Evolutionary conservation across 64 coral and sea anemone genomes (phyloP).

Genomic region (Porites australiensis): DNA sequence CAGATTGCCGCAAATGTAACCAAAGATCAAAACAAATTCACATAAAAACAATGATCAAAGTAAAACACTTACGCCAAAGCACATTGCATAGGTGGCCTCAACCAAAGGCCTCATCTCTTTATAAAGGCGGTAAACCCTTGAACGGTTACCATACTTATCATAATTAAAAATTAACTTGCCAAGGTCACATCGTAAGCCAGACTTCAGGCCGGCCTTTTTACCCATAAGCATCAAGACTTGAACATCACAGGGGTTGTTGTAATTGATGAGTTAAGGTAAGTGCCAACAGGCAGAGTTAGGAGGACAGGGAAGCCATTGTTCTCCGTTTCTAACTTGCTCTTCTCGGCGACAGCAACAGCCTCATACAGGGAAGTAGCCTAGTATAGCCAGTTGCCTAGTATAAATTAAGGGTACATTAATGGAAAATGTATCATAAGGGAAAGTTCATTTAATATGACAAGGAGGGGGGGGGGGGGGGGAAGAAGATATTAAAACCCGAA

Average conservation of each 20-base stretch:
- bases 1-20: too few species aligned
- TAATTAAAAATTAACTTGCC: conserved; percentile 25
- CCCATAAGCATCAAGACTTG: neutral
- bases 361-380: too few species aligned
- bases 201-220: neutral
- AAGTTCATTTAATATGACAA: too few species aligned
- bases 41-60: neutral
- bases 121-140: neutral
- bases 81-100: conserved; percentile 37
- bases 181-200: neutral
- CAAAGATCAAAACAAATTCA: too few species aligned
- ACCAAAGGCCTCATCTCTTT: neutral
- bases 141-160: neutral
- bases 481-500: too few species aligned
- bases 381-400: too few species aligned
- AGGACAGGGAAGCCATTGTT: neutral
- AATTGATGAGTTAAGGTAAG: neutral
- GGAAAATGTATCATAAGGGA: too few species aligned
- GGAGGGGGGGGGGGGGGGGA: too few species aligned
- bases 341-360: too few species aligned
- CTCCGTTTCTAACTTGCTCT: too few species aligned
- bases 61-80: conserved; percentile 34
- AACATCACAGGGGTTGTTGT: conserved; percentile 51
- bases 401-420: too few species aligned
- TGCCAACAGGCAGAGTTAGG: neutral